phyloP scores from a whole-genome alignment of 2,113 vertebrate species.

The Dicerorhinus sumatrensis region DNA sequence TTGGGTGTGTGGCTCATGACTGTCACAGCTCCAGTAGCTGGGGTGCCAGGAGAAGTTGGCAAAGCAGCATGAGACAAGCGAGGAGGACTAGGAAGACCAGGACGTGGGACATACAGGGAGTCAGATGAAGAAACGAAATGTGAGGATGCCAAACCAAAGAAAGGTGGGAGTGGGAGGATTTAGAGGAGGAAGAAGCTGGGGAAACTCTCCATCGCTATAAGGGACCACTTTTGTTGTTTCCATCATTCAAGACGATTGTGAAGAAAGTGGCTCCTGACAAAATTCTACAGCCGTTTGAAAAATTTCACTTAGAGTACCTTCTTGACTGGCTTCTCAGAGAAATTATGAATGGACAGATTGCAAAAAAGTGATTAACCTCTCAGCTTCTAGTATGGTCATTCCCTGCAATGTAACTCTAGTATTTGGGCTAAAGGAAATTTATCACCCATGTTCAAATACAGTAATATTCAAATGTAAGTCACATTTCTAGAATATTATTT shows the following conservation, averaged over 20 bases:
- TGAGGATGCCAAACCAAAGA: neutral
- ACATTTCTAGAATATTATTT: neutral
- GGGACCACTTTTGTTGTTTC: neutral
- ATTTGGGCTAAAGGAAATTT: neutral
- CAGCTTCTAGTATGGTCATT: neutral
- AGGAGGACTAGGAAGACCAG: neutral
- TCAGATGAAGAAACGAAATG: neutral
- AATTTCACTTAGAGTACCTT: neutral
- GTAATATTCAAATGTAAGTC: slow-evolving; percentile 6
- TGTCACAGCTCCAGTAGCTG: neutral
- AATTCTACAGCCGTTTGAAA: neutral
- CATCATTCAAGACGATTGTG: neutral
- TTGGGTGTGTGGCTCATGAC: neutral
- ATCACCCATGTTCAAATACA: neutral
- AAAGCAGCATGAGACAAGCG: neutral
- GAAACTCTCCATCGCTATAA: neutral
- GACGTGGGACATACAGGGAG: neutral
- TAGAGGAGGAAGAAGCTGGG: neutral
- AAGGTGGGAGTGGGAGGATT: neutral
- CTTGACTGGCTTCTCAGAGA: neutral
- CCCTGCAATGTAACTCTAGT: neutral
- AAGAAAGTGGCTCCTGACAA: neutral
- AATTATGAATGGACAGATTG: neutral
- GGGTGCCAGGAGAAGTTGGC: neutral
- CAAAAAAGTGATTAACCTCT: neutral